Conservation (phyloP, 2,797 vertebrate genomes). For the Acanthurus tractus region DNA sequence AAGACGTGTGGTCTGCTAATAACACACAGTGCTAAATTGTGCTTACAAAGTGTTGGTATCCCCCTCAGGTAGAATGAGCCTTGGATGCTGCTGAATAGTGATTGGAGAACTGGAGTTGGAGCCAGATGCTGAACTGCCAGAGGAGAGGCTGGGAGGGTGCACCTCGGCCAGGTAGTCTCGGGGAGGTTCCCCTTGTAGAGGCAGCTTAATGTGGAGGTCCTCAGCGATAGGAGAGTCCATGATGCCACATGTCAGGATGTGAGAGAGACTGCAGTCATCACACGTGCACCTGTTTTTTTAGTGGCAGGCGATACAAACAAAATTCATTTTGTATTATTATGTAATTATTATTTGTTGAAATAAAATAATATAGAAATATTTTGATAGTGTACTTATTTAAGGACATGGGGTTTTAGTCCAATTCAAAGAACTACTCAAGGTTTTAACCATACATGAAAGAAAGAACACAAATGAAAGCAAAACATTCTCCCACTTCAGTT, state of each 20-base stretch:
- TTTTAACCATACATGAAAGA: background rate
- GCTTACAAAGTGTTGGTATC: conserved; percentile 93
- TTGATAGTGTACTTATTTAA: too few species aligned
- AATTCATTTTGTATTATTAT: background rate
- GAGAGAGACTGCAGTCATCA: conserved; percentile 98
- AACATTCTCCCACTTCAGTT: background rate
- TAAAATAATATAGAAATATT: background rate
- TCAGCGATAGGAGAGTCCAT: conserved; percentile 95
- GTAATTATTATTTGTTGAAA: background rate
- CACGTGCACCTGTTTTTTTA: conserved; percentile 91
- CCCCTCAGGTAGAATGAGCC: conserved; percentile 91
- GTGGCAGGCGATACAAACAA: background rate
- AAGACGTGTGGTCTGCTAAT: background rate
- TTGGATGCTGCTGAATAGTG: conserved; percentile 92
- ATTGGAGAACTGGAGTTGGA: conserved; percentile 96
- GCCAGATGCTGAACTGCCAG: conserved; percentile 94
- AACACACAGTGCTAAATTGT: too few species aligned
- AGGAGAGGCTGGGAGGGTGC: conserved; percentile 94
- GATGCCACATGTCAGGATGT: conserved; percentile 98
- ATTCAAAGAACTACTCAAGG: too few species aligned
- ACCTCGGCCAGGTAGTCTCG: conserved; percentile 92
- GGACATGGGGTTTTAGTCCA: too few species aligned
- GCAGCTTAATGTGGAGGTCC: conserved; percentile 93
- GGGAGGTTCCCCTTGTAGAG: conserved; percentile 90
- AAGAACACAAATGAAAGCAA: background rate